Percentiles rank a stretch among this genome's conserved stretches.
These are phyloP conservation scores for Antidorcas marsupialis DNA, from an alignment of 2,113 vertebrate species.

Conservation along the genomic window DNA sequence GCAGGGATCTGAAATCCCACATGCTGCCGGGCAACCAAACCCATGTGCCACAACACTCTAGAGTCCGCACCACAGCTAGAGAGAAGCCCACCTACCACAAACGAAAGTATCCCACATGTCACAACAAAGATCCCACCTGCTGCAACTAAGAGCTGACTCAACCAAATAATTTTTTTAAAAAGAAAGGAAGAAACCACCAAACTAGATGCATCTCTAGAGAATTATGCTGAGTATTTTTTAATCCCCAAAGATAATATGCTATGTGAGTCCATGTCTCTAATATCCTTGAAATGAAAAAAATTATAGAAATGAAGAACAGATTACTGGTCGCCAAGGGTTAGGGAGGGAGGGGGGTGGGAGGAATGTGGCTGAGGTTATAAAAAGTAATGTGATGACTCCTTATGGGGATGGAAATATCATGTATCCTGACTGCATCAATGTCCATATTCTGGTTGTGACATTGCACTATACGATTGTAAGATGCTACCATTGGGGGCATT, in stretches of 20 bases:
- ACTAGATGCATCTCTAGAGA: background rate
- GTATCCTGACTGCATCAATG: background rate
- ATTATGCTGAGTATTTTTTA: background rate
- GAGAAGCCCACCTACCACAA: background rate
- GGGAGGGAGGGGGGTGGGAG: background rate
- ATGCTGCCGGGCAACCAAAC: background rate
- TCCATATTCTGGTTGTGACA: background rate
- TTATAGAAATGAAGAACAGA: background rate
- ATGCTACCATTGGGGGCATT: background rate
- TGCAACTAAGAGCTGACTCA: background rate
- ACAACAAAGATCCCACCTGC: background rate
- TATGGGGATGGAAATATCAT: background rate
- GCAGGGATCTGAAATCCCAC: background rate
- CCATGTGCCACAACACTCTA: background rate
- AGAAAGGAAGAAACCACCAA: background rate
- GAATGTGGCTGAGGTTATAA: background rate
- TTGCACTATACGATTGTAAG: background rate
- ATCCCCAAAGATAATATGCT: background rate
- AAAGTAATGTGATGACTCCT: background rate
- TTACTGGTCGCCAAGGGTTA: background rate
- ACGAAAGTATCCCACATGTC: background rate
- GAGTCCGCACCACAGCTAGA: rapidly evolving
- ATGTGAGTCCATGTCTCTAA: background rate
- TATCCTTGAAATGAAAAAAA: background rate
- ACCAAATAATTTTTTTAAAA: background rate